These are phyloP conservation scores for Arbacia lixula DNA, from an alignment of 53 echinoderm and acorn worm genomes.

Conservation along the genomic window DNA sequence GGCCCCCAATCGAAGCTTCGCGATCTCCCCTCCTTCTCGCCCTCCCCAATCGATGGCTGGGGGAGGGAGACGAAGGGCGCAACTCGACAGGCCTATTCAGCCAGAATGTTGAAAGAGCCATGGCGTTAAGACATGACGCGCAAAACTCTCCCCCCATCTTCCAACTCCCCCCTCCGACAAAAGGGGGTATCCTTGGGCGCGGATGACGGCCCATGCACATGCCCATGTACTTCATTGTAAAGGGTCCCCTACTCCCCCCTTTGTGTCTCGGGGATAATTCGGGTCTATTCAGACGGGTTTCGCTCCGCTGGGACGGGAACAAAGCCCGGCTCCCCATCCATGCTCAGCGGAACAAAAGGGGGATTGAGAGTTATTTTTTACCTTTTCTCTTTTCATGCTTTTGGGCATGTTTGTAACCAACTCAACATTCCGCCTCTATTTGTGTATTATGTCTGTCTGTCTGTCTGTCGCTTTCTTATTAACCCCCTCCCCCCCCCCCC, in stretches of 20 bases:
- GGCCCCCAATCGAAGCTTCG: not conserved
- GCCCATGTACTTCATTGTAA: constrained; percentile 57
- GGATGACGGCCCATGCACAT: constrained; percentile 32
- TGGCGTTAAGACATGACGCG: constrained; percentile 37
- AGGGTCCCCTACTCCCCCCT: not conserved
- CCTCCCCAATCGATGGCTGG: not conserved
- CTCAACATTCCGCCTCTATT: not conserved
- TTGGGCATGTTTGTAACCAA: constrained; percentile 7
- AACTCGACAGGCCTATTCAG: not conserved
- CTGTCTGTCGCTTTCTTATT: too few relatives aligned
- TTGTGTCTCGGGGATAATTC: not conserved
- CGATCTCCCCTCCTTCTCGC: not conserved
- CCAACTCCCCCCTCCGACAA: not conserved
- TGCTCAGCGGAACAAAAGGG: constrained; percentile 1
- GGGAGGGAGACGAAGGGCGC: not conserved
- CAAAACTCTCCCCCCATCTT: not conserved
- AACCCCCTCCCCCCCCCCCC: too few relatives aligned
- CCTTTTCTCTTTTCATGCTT: constrained; percentile 4
- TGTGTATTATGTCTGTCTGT: too few relatives aligned
- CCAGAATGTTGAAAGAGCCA: not conserved
- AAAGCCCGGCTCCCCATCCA: not conserved
- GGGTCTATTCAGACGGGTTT: not conserved
- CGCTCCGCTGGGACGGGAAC: not conserved
- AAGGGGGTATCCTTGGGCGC: constrained; percentile 3
- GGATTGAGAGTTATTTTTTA: constrained; percentile 25